Percentiles rank a stretch among this genome's conserved stretches.
These are phyloP conservation scores for Pristionchus entomophagus DNA, from an alignment of 2,888 invertebrate genomes.

Conservation along the genomic window DNA sequence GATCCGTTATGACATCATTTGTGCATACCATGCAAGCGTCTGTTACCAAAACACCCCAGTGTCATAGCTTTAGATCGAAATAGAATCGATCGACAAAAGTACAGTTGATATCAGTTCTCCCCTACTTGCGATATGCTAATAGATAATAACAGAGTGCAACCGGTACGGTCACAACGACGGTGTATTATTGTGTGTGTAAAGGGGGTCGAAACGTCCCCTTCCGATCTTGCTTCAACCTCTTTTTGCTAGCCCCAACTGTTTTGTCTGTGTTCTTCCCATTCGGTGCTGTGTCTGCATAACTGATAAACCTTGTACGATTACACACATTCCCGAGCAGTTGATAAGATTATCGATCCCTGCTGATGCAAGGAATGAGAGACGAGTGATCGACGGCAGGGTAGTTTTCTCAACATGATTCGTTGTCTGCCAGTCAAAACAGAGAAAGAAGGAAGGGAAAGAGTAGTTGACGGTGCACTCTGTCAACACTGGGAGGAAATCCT, in stretches of 20 bases:
- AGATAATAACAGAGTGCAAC: slow-evolving; percentile 35
- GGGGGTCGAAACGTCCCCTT: neutral
- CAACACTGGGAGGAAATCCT: neutral
- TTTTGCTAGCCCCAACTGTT: neutral
- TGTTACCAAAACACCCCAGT: neutral
- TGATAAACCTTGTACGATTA: slow-evolving; percentile 35
- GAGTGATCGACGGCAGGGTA: neutral
- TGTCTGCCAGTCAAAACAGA: slow-evolving; percentile 25
- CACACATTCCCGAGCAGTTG: neutral
- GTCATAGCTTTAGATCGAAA: slow-evolving; percentile 1
- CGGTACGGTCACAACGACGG: slow-evolving; percentile 13
- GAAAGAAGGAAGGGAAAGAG: neutral
- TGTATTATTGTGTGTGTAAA: neutral
- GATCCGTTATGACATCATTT: too few species aligned
- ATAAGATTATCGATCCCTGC: slow-evolving; percentile 8
- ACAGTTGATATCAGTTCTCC: slow-evolving; percentile 16
- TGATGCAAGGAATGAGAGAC: neutral
- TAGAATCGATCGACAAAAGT: slow-evolving; percentile 3
- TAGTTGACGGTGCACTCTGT: neutral
- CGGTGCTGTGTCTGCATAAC: slow-evolving; percentile 33
- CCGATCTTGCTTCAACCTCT: neutral
- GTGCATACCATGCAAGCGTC: neutral
- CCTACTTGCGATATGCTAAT: slow-evolving; percentile 26
- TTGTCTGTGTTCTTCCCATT: slow-evolving; percentile 2
- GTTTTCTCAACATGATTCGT: neutral